Percentiles rank a stretch among this genome's conserved stretches.
Evolutionary conservation across 2,113 vertebrate genomes (phyloP).

Genomic region (Caretta caretta): DNA sequence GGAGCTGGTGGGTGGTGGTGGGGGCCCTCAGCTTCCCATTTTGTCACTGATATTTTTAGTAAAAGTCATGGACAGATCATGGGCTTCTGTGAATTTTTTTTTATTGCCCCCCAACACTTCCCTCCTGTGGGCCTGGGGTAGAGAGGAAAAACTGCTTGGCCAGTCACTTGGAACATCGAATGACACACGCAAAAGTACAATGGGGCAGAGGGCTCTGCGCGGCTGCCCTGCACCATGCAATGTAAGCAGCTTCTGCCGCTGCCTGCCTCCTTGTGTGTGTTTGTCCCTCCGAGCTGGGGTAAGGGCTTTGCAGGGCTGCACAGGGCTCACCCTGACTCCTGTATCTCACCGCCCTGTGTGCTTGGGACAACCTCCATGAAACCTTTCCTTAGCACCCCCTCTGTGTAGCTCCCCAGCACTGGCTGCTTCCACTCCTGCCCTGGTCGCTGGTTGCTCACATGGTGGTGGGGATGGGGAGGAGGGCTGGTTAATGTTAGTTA

Average conservation of each 20-base stretch:
- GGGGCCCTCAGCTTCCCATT: too few species aligned
- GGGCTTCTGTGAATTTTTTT: too few species aligned
- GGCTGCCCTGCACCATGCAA: accelerated
- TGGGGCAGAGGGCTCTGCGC: neutral
- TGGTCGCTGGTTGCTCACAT: neutral
- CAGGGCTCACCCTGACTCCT: too few species aligned
- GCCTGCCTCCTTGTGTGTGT: neutral
- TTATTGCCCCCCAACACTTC: neutral
- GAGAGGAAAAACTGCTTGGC: neutral
- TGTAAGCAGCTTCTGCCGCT: accelerated
- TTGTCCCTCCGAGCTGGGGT: too few species aligned
- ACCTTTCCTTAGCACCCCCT: accelerated
- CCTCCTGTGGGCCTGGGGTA: neutral
- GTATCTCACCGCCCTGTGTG: too few species aligned
- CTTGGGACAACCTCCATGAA: accelerated
- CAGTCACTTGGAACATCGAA: neutral
- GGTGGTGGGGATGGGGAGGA: too few species aligned
- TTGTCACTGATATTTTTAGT: too few species aligned
- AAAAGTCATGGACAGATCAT: too few species aligned
- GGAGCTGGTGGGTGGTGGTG: too few species aligned
- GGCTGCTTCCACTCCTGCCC: neutral
- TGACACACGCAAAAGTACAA: accelerated
- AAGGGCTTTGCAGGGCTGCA: too few species aligned
- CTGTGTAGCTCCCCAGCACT: neutral
- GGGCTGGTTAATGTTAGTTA: too few species aligned